Conservation (phyloP, 1,140 invertebrate species). For the Drosophila asahinai region DNA sequence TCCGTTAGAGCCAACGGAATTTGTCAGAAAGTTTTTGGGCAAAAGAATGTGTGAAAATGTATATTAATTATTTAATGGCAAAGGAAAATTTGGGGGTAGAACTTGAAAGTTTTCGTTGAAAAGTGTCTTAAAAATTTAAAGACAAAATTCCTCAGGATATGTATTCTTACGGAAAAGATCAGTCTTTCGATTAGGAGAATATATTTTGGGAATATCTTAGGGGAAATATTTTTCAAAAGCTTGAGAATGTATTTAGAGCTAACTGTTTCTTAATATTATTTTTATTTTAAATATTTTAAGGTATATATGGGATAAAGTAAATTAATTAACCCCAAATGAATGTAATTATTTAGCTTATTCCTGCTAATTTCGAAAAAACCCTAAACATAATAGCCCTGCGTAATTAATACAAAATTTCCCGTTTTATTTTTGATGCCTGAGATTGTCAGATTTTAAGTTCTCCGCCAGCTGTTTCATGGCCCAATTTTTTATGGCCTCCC, state of each 20-base stretch:
- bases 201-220: too few relatives aligned
- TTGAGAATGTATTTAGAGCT: too few relatives aligned
- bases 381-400: not conserved
- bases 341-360: not conserved
- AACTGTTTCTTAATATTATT: not conserved
- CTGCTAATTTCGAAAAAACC: not conserved
- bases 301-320: not conserved
- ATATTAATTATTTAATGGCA: conserved; percentile 8
- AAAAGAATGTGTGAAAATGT: conserved; percentile 1
- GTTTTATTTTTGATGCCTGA: not conserved
- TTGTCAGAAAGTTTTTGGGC: not conserved
- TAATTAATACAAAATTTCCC: not conserved
- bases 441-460: conserved; percentile 4
- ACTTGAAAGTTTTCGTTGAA: too few relatives aligned
- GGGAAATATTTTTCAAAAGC: too few relatives aligned
- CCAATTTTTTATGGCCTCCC: conserved; percentile 24
- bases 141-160: too few relatives aligned
- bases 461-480: conserved; percentile 10
- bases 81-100: not conserved
- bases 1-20: not conserved
- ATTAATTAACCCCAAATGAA: not conserved
- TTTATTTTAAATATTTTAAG: not conserved
- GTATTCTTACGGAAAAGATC: too few relatives aligned
- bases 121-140: too few relatives aligned
- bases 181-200: too few relatives aligned